These are phyloP conservation scores for Melolontha melolontha DNA, from an alignment of 2,888 invertebrate genomes.

Conservation along the genomic window DNA sequence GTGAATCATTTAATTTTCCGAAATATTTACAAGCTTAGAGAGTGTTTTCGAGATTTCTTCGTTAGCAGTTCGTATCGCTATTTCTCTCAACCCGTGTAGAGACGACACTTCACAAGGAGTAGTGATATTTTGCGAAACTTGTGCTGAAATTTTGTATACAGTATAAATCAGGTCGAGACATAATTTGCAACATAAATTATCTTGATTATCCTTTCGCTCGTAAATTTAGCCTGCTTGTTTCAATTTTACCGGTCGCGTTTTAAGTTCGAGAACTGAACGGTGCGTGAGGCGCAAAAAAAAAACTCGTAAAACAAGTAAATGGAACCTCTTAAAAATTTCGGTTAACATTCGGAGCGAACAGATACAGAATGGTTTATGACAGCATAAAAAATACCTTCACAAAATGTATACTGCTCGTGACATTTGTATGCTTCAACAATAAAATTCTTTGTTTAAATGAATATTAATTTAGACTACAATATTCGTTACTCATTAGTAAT, in stretches of 20 bases:
- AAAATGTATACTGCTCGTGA: too few species aligned
- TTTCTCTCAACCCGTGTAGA: too few species aligned
- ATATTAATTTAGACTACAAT: too few species aligned
- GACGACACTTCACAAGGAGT: background rate
- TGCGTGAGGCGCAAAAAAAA: background rate
- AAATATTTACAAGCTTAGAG: too few species aligned
- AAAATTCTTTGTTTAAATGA: too few species aligned
- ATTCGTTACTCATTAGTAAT: too few species aligned
- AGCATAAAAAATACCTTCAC: too few species aligned
- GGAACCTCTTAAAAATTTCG: background rate
- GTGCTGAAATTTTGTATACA: slow-evolving; percentile 21
- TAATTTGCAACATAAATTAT: slow-evolving; percentile 33
- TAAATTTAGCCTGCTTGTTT: slow-evolving; percentile 28
- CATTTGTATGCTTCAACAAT: too few species aligned
- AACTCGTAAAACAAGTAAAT: background rate
- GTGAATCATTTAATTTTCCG: too few species aligned
- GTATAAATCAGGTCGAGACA: slow-evolving; percentile 27
- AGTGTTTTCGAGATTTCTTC: background rate
- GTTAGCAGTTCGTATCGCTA: slow-evolving; percentile 8
- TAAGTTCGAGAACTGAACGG: background rate
- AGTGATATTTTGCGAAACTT: slow-evolving; percentile 15
- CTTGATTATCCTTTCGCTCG: slow-evolving; percentile 31
- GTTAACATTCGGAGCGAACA: too few species aligned
- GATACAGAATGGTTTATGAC: too few species aligned
- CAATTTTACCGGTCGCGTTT: slow-evolving; percentile 23